Base-by-base conservation (phyloP, 2,888 invertebrate genomes). In the Trisateles emortualis region DNA sequence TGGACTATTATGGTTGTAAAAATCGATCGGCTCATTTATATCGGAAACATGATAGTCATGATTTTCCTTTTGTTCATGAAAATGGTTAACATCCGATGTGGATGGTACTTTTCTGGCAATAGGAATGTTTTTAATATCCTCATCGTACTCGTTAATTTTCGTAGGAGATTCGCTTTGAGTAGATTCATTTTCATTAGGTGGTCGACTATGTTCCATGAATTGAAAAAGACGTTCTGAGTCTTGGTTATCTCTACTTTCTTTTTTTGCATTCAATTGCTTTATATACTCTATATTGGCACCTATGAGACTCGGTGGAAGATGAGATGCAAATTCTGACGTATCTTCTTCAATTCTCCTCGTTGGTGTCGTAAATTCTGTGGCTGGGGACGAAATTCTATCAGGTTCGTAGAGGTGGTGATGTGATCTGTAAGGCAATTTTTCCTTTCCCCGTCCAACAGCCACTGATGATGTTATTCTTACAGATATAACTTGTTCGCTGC, bases 401-500 rank as follows among this genome's bases (percentile, higher is more conserved):
- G 32, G 29, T 35, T 44, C 53, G 22, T 49, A 26, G 0, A 40
- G 44, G 13, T 68, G 61, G 11, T 57, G 61, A 35, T 74, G 59
- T 22, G 53, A 22, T 30, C 8, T 40, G 10, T 49, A 35, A 10
- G 53, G 30, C 29, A 35, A 48, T 64, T 82, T 88, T 13, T 70
- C 69, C 66, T 77, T 82, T 5, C 93, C 91, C 48, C 94, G 90
- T 1, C 93, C 94, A 3, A 94, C 90, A 46, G 94, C 94, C 11
- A 94, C 93, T 5, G 94, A 94, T 6, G 94, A 94, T 4, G 94
- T 94, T 50, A 94, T 94, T 73, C 94, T 91, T 36, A 94, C 94
- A 30, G 92, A 91, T 76, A 92, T 92, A 19, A 92, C 87, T 81
- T 89, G 81, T 83, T 94, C 83, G 75, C 93, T 65, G 74, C 86